Evolutionary conservation across 2,888 invertebrate genomes (phyloP), one percentile per base, ranked within the genome.

Genomic region (Osmoderma eremita): DNA sequence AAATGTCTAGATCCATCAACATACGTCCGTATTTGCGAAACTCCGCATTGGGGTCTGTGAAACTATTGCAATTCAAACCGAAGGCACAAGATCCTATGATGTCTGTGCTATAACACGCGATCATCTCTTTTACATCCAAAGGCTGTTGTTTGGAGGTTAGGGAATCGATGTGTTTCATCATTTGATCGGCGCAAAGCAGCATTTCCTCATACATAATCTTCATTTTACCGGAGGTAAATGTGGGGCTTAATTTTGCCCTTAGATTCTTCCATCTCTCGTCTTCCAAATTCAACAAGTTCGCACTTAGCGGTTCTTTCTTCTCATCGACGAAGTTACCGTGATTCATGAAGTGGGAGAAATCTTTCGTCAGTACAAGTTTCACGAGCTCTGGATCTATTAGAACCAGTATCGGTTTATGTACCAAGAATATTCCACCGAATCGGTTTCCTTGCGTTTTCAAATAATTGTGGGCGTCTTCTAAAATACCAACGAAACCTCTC

Each of bases 341-440:
- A 63, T 88, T 87, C 75, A 86, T 84, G 67, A 89, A 89, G 73
- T 86, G 79, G 1, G 79, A 80, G 68, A 87, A 89, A 71, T 88
- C 88, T 69, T 83, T 86, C 36, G 85, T 83, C 72, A 88, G 74
- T 15, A 89, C 79, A 48, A 82, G 81, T 51, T 73, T 73, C 30
- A 72, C 48, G 22, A 69, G 67, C 42, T 65, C 69, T 17, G 62
- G 65, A 61, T 69, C 65, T 2, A 67, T 48, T 20, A 42, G 13
- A 4, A 70, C 13, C n/a, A 65, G 61, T n/a, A 15, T n/a, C 4
- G 71, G 68, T 20, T 42, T 48, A 8, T 84, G 50, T 10, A 63
- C 10, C 0, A 53, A 10, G n/a, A 22, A 63, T 24, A 67, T 30
- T 4, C 54, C 63, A 3, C 54, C 54, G 15, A 54, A 50, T 15